Evolutionary conservation across 2,113 vertebrate species (phyloP).

Genomic region (Macquaria ambigua): DNA sequence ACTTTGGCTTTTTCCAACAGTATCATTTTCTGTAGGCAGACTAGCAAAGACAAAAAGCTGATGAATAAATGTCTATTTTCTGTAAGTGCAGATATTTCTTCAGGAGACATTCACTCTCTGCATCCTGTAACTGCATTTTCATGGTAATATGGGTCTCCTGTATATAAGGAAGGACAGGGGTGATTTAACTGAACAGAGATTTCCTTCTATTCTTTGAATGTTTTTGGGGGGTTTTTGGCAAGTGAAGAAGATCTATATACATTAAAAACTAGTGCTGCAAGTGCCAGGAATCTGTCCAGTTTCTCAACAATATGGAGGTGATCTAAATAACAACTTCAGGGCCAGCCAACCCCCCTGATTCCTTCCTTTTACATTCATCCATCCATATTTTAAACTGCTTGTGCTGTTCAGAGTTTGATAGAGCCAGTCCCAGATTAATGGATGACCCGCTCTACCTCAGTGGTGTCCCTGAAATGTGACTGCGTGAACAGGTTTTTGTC

Average conservation of each 20-base stretch:
- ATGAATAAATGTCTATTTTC: background rate
- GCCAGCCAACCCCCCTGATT: background rate
- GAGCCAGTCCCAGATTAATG: background rate
- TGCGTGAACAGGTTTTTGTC: background rate
- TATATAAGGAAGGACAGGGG: background rate
- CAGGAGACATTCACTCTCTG: background rate
- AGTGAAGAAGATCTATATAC: background rate
- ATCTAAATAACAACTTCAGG: background rate
- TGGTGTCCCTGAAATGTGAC: background rate
- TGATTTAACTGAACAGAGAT: background rate
- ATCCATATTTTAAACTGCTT: constrained; percentile 11
- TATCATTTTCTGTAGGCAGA: background rate
- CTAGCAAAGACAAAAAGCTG: background rate
- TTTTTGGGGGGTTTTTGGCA: no score
- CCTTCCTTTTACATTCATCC: background rate
- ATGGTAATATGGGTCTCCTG: background rate
- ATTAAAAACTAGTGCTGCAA: background rate
- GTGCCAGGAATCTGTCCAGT: background rate
- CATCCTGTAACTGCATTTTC: background rate
- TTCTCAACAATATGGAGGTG: background rate
- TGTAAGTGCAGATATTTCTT: background rate
- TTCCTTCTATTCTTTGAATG: background rate
- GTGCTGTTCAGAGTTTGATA: background rate
- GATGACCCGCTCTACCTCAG: no score
- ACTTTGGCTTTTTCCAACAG: background rate